These are phyloP conservation scores for Odontocolon sp. DNA, from an alignment of 2,888 invertebrate genomes.

Conservation along the genomic window DNA sequence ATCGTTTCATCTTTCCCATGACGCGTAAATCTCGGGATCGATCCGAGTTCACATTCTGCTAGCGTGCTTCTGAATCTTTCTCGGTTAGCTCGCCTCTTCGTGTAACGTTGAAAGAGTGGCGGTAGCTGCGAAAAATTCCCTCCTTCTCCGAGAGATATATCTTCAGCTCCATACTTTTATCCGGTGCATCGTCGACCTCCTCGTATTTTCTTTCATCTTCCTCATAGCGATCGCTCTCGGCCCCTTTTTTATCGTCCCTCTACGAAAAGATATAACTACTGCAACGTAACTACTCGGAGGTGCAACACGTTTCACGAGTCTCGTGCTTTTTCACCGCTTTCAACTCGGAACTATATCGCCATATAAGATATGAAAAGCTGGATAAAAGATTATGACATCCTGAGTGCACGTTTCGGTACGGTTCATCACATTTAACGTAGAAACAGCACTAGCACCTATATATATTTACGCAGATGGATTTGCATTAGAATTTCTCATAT, in stretches of 20 bases:
- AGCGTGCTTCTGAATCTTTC: constrained; percentile 1
- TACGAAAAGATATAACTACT: not conserved
- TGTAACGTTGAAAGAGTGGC: constrained; percentile 31
- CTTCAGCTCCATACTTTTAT: constrained; percentile 50
- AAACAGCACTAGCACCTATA: not conserved
- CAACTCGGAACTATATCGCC: not conserved
- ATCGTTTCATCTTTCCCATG: constrained; percentile 21
- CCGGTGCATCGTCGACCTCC: constrained; percentile 46
- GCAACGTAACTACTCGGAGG: constrained; percentile 8
- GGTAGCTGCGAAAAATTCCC: constrained; percentile 19
- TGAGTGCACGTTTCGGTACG: constrained; percentile 10
- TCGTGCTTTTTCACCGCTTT: constrained; percentile 22
- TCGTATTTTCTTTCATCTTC: constrained; percentile 21
- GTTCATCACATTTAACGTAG: constrained; percentile 1
- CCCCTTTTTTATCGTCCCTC: constrained; percentile 14
- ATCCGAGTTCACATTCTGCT: constrained; percentile 13
- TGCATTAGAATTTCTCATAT: constrained; percentile 16
- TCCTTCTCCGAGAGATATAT: constrained; percentile 44
- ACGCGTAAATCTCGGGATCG: constrained; percentile 25
- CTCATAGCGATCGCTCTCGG: constrained; percentile 10
- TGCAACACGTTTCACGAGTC: not conserved
- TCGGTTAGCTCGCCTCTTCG: not conserved
- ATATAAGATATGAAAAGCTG: not conserved
- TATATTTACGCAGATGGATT: not conserved
- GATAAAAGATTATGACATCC: constrained; percentile 14